These are phyloP conservation scores for Apodemia duryi DNA, from an alignment of 2,888 invertebrate species.

Conservation along the genomic window DNA sequence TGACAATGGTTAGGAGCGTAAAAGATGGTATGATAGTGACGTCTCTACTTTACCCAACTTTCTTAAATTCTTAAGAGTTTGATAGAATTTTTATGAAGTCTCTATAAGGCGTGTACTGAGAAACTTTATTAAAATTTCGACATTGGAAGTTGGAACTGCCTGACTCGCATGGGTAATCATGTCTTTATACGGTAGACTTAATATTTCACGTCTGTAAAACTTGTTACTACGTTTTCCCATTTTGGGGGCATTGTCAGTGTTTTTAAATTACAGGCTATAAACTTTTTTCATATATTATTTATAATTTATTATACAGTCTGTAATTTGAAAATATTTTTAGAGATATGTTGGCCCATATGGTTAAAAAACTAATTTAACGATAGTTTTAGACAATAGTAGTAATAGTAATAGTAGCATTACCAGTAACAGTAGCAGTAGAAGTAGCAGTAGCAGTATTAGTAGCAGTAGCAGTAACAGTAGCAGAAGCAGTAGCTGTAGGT, in stretches of 20 bases:
- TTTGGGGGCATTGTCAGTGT: background rate
- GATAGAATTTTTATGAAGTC: constrained; percentile 52
- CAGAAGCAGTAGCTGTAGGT: no score
- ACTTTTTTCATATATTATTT: background rate
- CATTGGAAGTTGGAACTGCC: constrained; percentile 32
- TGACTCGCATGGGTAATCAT: constrained; percentile 36
- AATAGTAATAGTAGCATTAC: no score
- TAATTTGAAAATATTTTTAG: no score
- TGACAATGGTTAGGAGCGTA: constrained; percentile 25
- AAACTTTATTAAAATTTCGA: constrained; percentile 34
- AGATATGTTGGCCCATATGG: no score
- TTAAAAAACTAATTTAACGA: no score
- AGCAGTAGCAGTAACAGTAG: no score
- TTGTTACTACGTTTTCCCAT: background rate
- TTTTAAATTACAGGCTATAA: background rate
- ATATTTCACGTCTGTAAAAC: constrained; percentile 14
- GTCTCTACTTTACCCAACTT: constrained; percentile 36
- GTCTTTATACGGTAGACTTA: constrained; percentile 8
- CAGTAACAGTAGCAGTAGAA: no score
- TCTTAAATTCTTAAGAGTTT: constrained; percentile 38
- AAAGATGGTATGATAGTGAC: constrained; percentile 41
- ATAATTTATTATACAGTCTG: background rate
- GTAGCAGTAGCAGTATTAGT: no score
- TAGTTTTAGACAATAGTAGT: no score
- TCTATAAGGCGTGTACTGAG: constrained; percentile 28